phyloP scores from a whole-genome alignment of 23 tunicate genomes.

The Ciona savignyi region DNA sequence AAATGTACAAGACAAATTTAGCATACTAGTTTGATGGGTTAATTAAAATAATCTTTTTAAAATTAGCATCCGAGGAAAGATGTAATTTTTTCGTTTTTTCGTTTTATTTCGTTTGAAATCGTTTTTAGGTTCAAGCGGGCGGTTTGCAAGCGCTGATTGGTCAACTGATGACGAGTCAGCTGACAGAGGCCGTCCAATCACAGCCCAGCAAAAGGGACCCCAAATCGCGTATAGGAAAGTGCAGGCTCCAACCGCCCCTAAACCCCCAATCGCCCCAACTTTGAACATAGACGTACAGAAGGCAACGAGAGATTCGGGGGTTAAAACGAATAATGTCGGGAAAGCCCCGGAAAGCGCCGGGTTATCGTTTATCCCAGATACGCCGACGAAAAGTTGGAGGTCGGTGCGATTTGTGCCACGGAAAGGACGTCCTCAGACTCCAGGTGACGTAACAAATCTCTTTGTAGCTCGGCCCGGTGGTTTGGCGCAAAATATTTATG shows the following conservation, averaged over 20 bases:
- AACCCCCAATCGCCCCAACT: neutral
- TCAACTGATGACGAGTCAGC: conserved; percentile 21
- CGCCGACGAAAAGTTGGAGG: conserved; percentile 5
- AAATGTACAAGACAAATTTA: too few relatives aligned
- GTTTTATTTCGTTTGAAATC: too few relatives aligned
- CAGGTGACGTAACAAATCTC: neutral
- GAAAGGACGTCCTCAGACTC: conserved; percentile 3
- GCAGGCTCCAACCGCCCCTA: neutral
- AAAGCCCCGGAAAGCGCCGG: neutral
- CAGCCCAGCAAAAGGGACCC: neutral
- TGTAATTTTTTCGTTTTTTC: too few relatives aligned
- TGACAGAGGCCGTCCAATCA: conserved; percentile 8
- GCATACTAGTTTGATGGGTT: too few relatives aligned
- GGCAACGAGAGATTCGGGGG: neutral
- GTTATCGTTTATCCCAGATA: neutral
- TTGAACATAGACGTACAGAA: neutral
- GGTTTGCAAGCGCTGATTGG: conserved; percentile 31
- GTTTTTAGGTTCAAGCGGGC: neutral
- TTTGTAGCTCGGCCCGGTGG: too few relatives aligned
- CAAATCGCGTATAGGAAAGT: neutral
- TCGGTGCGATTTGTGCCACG: conserved; percentile 3
- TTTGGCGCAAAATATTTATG: too few relatives aligned
- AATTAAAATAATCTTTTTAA: too few relatives aligned
- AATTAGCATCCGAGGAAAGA: too few relatives aligned
- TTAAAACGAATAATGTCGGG: too few relatives aligned